Evolutionary conservation across 2,797 vertebrate genomes (phyloP).

Genomic region (Tolypeutes matacus): DNA sequence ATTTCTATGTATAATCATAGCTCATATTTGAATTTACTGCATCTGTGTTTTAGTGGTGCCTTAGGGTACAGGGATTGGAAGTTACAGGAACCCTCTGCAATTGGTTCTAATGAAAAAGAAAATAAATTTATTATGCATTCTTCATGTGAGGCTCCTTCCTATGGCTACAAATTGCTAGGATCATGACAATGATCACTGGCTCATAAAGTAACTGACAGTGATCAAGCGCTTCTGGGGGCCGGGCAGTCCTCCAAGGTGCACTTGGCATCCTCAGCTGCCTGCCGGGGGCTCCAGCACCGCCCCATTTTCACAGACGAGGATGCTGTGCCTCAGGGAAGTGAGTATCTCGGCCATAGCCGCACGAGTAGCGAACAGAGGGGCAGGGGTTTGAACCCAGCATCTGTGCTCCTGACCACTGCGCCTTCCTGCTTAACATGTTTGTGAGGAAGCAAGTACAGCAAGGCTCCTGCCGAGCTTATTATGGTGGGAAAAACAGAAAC

Average conservation of each 20-base stretch:
- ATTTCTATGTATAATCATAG: no score
- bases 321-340: background rate
- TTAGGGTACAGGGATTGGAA: background rate
- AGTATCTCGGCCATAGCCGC: fast-evolving
- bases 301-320: background rate
- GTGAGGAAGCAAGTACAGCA: fast-evolving
- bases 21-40: background rate
- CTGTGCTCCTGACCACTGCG: background rate
- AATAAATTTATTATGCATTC: background rate
- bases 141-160: background rate
- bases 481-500: background rate
- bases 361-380: background rate
- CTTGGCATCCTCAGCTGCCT: no score
- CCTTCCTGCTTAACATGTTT: no score
- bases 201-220: background rate
- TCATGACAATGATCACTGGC: background rate
- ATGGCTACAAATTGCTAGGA: background rate
- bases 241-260: no score
- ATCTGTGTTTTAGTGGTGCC: background rate
- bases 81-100: constrained; percentile 36
- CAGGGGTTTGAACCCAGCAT: fast-evolving
- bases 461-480: no score
- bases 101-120: background rate
- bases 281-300: background rate
- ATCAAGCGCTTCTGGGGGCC: background rate